Evolutionary conservation across 2,113 vertebrate species (phyloP).

Genomic region (Pogonocichla stellata): DNA sequence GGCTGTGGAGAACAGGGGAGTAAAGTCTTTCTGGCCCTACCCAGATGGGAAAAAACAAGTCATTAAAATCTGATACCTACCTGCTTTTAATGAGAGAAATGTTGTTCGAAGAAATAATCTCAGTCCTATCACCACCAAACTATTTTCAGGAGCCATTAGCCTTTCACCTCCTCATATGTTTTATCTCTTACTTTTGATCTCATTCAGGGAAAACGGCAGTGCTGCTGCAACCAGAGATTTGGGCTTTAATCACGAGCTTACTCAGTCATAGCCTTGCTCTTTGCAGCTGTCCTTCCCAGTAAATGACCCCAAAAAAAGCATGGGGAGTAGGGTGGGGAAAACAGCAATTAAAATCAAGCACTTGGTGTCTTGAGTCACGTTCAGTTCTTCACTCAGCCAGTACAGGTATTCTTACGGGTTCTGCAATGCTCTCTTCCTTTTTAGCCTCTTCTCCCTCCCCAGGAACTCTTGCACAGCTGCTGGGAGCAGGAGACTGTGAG

Average conservation of each 20-base stretch:
- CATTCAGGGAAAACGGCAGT: not conserved
- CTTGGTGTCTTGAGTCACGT: not conserved
- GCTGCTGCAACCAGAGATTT: constrained; percentile 1
- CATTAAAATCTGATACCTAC: constrained; percentile 54
- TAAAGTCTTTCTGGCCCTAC: constrained; percentile 21
- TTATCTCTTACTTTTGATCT: constrained; percentile 5
- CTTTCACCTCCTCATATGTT: constrained; percentile 31
- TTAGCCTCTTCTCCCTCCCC: not conserved
- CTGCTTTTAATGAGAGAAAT: constrained; percentile 50
- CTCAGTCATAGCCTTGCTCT: not conserved
- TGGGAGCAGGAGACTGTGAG: not conserved
- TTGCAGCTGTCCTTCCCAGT: not conserved
- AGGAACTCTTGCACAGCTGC: not conserved
- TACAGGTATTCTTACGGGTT: not conserved
- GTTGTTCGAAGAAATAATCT: constrained; percentile 36
- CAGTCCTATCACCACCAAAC: not conserved
- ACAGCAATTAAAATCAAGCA: not conserved
- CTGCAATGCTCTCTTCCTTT: not conserved
- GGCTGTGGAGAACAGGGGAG: constrained; percentile 1
- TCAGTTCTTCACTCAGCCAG: not conserved
- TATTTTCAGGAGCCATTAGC: constrained; percentile 45
- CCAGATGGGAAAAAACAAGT: constrained; percentile 37
- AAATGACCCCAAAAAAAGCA: not conserved
- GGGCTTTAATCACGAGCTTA: constrained; percentile 5
- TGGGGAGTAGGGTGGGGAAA: not conserved